Conservation (phyloP, 2,888 invertebrate genomes). For the Lithosia quadra region DNA sequence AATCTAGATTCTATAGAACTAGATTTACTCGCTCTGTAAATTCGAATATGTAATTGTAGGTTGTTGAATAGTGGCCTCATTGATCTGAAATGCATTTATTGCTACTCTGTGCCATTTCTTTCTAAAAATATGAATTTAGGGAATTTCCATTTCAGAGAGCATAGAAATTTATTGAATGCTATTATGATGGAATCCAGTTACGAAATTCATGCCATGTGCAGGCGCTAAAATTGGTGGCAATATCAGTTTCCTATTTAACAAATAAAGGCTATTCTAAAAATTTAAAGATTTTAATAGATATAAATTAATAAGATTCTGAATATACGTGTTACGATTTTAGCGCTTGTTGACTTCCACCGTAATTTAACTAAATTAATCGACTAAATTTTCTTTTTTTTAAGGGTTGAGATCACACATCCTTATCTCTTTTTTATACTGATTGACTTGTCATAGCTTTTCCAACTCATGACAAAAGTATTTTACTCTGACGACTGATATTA, state of each 20-base stretch:
- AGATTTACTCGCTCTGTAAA: conserved; percentile 10
- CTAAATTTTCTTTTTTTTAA: not conserved
- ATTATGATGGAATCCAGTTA: not conserved
- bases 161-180: not conserved
- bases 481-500: conserved; percentile 47
- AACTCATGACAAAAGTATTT: conserved; percentile 46
- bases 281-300: not conserved
- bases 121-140: conserved; percentile 16
- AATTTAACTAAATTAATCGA: not conserved
- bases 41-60: conserved; percentile 28
- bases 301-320: not conserved
- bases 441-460: conserved; percentile 4
- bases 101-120: conserved; percentile 53
- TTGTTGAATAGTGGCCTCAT: conserved; percentile 48
- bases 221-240: not conserved
- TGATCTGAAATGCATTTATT: conserved; percentile 50
- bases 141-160: not conserved
- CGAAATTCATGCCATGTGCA: conserved; percentile 3
- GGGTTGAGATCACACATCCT: not conserved
- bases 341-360: not conserved
- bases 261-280: not conserved
- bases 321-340: not conserved
- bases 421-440: conserved; percentile 16
- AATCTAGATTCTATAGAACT: not conserved
- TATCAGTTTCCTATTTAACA: not conserved